Conservation (phyloP, 37 sponge, comb jelly and placozoan species). For the Beroe ovata region DNA sequence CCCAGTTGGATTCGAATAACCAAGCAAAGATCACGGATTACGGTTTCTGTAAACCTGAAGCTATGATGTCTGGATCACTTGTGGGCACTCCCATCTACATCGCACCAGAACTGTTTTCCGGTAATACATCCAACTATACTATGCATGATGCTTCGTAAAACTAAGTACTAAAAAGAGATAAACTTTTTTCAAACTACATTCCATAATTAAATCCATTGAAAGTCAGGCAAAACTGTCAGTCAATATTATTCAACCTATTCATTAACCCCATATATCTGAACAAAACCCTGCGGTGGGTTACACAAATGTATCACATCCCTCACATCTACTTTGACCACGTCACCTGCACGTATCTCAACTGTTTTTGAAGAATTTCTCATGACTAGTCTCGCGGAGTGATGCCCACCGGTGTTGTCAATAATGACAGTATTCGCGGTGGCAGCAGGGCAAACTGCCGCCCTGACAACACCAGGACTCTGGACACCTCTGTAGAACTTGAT, state of each 20-base stretch:
- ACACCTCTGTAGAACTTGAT: too few relatives aligned
- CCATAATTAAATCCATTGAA: too few relatives aligned
- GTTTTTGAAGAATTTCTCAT: not conserved
- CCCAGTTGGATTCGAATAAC: slow-evolving; percentile 83
- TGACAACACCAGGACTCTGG: not conserved
- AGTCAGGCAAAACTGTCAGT: too few relatives aligned
- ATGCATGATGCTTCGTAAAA: too few relatives aligned
- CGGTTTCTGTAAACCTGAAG: slow-evolving; percentile 99
- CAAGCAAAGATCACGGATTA: slow-evolving; percentile 90
- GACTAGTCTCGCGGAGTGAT: not conserved
- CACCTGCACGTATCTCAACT: not conserved
- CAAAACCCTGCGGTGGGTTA: not conserved
- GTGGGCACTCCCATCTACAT: slow-evolving; percentile 99
- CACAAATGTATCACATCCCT: not conserved
- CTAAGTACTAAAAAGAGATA: too few relatives aligned
- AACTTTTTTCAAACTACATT: too few relatives aligned
- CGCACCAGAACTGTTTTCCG: slow-evolving; percentile 92
- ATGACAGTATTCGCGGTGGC: not conserved
- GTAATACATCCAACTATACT: too few relatives aligned
- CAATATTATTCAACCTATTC: too few relatives aligned
- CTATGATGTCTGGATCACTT: slow-evolving; percentile 97
- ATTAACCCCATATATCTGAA: not conserved
- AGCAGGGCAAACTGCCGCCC: not conserved
- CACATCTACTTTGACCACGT: not conserved
- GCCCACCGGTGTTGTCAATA: not conserved